Percentiles rank a stretch among this genome's conserved stretches.
Conservation (phyloP, 2,113 vertebrate genomes). For the Eretmodus cyanostictus region DNA sequence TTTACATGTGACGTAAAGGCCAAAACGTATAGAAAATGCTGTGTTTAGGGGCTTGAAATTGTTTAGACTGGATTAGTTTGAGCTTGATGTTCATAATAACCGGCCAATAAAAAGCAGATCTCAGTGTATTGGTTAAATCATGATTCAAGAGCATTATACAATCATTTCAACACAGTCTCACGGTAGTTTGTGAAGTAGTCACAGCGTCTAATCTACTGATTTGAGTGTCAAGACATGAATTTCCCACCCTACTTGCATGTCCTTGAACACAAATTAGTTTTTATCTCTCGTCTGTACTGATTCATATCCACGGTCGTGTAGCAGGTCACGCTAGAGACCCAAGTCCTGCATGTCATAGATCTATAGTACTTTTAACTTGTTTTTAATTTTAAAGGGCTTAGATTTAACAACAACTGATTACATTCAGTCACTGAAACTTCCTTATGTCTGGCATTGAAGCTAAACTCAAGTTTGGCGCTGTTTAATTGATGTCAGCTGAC, state of each 20-base stretch:
- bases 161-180: neutral
- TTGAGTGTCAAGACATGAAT: neutral
- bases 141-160: neutral
- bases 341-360: neutral
- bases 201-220: neutral
- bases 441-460: neutral
- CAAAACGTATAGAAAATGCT: neutral
- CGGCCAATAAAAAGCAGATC: neutral
- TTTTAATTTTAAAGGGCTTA: neutral
- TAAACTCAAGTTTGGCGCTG: neutral
- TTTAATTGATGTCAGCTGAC: neutral
- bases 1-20: neutral
- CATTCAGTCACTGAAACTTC: neutral
- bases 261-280: neutral
- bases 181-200: neutral
- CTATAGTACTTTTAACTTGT: neutral
- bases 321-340: neutral
- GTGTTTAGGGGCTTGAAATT: neutral
- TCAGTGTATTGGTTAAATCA: neutral
- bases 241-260: neutral
- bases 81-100: neutral
- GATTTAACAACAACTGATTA: neutral
- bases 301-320: neutral
- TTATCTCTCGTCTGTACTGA: neutral
- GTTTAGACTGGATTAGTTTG: neutral